Conservation (phyloP, 1,140 invertebrate genomes). For the Aphidius gifuensis region DNA sequence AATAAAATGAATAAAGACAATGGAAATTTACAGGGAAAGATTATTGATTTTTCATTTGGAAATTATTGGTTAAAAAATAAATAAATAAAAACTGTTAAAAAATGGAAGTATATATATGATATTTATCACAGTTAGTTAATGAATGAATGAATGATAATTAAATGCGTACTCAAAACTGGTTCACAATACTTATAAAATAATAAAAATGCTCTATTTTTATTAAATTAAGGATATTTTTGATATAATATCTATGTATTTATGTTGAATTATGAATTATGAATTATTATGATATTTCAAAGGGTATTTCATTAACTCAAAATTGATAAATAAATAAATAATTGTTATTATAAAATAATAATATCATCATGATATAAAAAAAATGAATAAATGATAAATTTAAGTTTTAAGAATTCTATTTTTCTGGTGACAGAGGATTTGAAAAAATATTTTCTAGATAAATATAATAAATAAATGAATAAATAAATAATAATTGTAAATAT, state of each 20-base stretch:
- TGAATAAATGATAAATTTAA: slow-evolving; percentile 42
- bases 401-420: slow-evolving; percentile 56
- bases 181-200: slow-evolving; percentile 46
- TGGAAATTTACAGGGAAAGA: too few relatives aligned
- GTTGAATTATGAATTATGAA: slow-evolving; percentile 38
- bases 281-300: not conserved
- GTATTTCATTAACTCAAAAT: slow-evolving; percentile 29
- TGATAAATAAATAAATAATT: slow-evolving; percentile 24
- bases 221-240: slow-evolving; percentile 54
- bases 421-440: slow-evolving; percentile 27
- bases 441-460: too few relatives aligned
- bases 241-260: slow-evolving; percentile 53
- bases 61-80: too few relatives aligned
- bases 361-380: slow-evolving; percentile 9
- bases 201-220: slow-evolving; percentile 51
- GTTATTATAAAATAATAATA: slow-evolving; percentile 20
- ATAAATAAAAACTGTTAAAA: not conserved
- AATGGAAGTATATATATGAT: slow-evolving; percentile 17
- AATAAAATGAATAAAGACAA: too few relatives aligned
- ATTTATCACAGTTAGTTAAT: slow-evolving; percentile 18
- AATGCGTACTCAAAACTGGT: slow-evolving; percentile 41
- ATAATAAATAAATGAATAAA: not conserved
- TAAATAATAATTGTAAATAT: not conserved
- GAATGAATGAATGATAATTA: slow-evolving; percentile 39
- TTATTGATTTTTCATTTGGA: too few relatives aligned